Evolutionary conservation across 1,140 invertebrate species (phyloP), one percentile per base, ranked within the genome.

Genomic region (Gryon sp.): DNA sequence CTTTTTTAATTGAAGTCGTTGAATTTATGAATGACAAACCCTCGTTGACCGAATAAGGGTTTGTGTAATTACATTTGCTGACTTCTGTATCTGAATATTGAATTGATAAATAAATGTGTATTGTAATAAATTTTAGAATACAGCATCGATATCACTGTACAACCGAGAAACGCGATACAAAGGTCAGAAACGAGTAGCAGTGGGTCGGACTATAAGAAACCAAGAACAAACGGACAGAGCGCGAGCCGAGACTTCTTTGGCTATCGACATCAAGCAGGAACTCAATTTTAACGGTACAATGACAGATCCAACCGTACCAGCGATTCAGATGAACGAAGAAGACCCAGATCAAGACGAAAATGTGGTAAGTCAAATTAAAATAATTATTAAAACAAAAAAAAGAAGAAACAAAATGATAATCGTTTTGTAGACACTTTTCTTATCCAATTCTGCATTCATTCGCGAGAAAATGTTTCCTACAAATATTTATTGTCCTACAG

Each of bases 181-280:
- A 65, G 86, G 87, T 1, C 91, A 91, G 76, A 91, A 91, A 69
- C 85, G 91, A 19, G 86, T 90, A 0, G 89, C 90, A 2, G 90
- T 88, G 0, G 86, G 84, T 22, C 80, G 84, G 1, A 63, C 62
- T 0, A 69, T 76, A 2, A 81, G 80, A 11, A 80, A 77, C 55
- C 84, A 62, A 7, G 81, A 86, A 0, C 45, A 65, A 8, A 0
- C 40, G 9, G 79, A 83, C 7, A 78, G 53, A 40, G 50, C 72
- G 6, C 81, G 80, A 60, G 57, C 40, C 15, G 74, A 78, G 14
- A 14, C n/a, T 20, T 72, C 68, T 4, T 18, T 80, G 5, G 78
- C 26, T 3, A 11, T 46, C 19, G 45, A 53, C 22, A 7, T 80
- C 2, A 86, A 83, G 45, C 77, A 70, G 0, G 84, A 87, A 18